These are phyloP conservation scores for Aricia artaxerxes DNA, from an alignment of 2,888 invertebrate species.

Conservation along the genomic window DNA sequence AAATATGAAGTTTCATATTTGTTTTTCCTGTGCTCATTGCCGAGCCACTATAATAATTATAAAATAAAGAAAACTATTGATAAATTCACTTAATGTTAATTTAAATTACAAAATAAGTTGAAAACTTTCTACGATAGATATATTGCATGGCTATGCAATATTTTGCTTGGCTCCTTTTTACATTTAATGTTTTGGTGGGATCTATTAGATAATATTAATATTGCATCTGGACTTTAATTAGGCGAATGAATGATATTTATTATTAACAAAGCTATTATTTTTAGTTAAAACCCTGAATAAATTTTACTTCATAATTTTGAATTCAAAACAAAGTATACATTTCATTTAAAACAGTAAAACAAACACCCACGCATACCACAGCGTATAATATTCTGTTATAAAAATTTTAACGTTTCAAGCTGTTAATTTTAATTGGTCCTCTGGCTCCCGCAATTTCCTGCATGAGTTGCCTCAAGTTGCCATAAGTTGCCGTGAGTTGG, in stretches of 20 bases:
- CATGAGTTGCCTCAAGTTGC: not conserved
- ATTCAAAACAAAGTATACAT: not conserved
- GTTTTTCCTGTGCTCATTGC: no score
- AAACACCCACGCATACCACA: not conserved
- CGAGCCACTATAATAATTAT: no score
- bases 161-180: no score
- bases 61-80: no score
- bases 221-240: no score
- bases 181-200: no score
- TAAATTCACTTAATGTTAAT: no score
- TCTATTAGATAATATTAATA: no score
- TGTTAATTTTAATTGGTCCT: slow-evolving; percentile 20
- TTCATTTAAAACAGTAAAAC: not conserved
- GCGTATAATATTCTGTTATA: not conserved
- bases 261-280: not conserved
- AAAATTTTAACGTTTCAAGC: slow-evolving; percentile 5
- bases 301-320: not conserved
- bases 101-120: no score
- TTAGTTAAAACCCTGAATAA: not conserved
- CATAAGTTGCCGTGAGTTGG: not conserved
- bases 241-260: not conserved
- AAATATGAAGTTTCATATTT: no score
- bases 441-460: slow-evolving; percentile 2
- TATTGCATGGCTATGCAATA: no score
- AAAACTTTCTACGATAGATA: no score